phyloP scores from a whole-genome alignment of 2,113 vertebrate genomes.

The Hippocampus barbouri region DNA sequence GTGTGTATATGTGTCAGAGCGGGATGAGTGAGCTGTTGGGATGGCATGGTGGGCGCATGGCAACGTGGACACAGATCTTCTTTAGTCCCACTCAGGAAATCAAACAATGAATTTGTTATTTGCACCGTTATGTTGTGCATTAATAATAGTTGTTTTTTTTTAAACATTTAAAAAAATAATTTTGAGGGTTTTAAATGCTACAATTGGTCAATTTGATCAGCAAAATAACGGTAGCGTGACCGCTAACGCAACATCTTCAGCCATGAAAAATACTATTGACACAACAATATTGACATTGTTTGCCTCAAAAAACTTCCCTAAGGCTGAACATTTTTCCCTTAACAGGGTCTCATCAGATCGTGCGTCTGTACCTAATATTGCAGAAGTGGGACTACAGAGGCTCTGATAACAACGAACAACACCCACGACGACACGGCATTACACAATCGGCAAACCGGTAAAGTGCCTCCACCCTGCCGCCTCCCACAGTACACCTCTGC shows the following conservation, averaged over 20 bases:
- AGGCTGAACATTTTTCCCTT: not conserved
- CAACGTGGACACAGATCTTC: conserved; percentile 52
- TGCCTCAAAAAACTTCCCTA: not conserved
- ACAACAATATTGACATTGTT: no score
- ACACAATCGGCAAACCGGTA: conserved; percentile 48
- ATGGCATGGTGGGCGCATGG: conserved; percentile 48
- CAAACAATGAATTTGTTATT: not conserved
- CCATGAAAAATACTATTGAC: no score
- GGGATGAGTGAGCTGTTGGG: conserved; percentile 49
- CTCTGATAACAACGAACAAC: conserved; percentile 56
- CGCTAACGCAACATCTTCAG: no score
- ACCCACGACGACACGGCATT: conserved; percentile 57
- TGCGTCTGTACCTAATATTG: not conserved
- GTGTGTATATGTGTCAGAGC: conserved; percentile 29
- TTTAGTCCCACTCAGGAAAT: conserved; percentile 55
- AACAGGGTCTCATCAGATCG: not conserved
- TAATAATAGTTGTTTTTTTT: not conserved
- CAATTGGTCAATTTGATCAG: no score
- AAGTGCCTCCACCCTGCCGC: conserved; percentile 10
- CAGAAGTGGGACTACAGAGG: conserved; percentile 61
- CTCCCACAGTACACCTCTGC: conserved; percentile 45
- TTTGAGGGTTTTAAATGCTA: no score
- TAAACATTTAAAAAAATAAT: no score
- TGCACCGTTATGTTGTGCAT: not conserved
- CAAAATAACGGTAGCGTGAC: no score